Conservation (phyloP, 2,888 invertebrate genomes). For the Bimastos eiseni region DNA sequence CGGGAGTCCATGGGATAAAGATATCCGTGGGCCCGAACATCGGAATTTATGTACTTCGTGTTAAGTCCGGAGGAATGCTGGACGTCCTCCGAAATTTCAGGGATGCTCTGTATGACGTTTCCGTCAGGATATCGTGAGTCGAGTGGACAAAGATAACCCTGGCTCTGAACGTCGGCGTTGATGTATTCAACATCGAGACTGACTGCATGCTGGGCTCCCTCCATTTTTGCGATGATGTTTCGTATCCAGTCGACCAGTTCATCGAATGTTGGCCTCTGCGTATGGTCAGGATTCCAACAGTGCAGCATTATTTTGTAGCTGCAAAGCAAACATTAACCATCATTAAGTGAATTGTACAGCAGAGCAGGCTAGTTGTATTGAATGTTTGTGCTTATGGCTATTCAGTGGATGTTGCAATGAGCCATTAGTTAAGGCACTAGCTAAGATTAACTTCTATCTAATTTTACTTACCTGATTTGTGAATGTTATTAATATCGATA, state of each 20-base stretch:
- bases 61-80: neutral
- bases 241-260: constrained; percentile 39
- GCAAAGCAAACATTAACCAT: neutral
- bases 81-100: constrained; percentile 25
- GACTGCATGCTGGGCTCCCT: constrained; percentile 15
- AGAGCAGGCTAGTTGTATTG: too few species aligned
- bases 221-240: constrained; percentile 38
- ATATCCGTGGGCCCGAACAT: neutral
- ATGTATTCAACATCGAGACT: constrained; percentile 16
- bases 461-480: too few species aligned
- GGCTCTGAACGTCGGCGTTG: neutral
- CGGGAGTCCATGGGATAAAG: neutral
- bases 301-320: constrained; percentile 43
- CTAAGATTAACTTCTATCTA: too few species aligned
- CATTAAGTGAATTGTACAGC: neutral
- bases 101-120: constrained; percentile 35
- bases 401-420: too few species aligned
- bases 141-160: neutral
- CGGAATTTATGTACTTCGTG: constrained; percentile 1
- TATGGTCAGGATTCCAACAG: constrained; percentile 43
- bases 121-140: neutral
- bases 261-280: constrained; percentile 40
- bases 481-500: too few species aligned
- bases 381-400: too few species aligned
- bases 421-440: too few species aligned